Base-by-base conservation (phyloP, 2,797 vertebrate genomes). In the Eulemur albifrons region DNA sequence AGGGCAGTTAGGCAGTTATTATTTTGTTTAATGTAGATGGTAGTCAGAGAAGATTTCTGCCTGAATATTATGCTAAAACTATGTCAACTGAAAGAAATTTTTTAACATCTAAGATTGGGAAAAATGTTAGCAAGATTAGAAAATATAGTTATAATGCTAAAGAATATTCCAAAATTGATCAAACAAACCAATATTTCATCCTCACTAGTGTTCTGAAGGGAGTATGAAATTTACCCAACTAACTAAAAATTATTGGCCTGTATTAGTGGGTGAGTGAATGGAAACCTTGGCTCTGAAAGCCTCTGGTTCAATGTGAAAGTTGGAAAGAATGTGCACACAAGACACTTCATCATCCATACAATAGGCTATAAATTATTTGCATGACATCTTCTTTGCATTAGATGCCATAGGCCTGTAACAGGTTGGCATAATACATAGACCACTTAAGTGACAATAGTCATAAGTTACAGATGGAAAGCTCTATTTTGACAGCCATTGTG, bases 361-460 rank as follows among this genome's bases (percentile, higher is more conserved):
- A 96, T 93, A 90, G 92, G 72, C 52, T 90, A 18, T 97, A 97
- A 97, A 97, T 97, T 96, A 97, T 96, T 96, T 93, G 35, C 65
- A 94, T 95, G 97, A 95, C 94, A 93, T 70, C 95, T 96, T 92
- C 91, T 97, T 97, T 98, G 95, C 95, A 96, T 97, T 97, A 97
- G 72, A 90, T 95, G 92, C 73, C 92, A 87, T 88, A 35, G 73
- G 61, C 54, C 75, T 82, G 35, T 96, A 97, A 95, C 93, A 96
- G 80, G 92, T 95, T 97, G 81, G 67, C 93, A 11, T 96, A 96
- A 97, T 94, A 96, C 94, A 97, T 96, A 90, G 94, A 95, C 81
- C 89, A 97, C 95, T 96, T 97, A 97, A 92, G 48, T 96, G 94
- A 95, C 94, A 94, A 94, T 85, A 94, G 73, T 97, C 89, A 35